Evolutionary conservation across 2,113 vertebrate species (phyloP), one percentile per base, ranked within the genome.

Genomic region (Protomyctophum bolini): DNA sequence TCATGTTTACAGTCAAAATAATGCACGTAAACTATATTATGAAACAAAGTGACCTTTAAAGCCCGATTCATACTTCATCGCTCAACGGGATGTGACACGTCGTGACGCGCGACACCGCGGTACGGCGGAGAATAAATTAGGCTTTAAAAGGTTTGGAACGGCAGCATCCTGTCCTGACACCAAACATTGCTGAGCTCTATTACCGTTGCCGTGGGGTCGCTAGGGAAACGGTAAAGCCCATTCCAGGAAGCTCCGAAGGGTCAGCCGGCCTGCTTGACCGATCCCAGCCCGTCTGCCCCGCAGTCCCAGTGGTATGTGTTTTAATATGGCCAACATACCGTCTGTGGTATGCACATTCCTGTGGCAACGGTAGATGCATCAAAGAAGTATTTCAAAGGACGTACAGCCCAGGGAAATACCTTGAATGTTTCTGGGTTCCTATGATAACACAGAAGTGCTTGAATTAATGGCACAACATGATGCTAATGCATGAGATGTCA

Each of bases 151-250:
- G 68, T 66, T 60, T 21, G 47, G 65, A 79, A 59, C 55, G 71
- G 52, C 75, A 68, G 88, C 80, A 83, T 92, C 87, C 83, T 70
- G 52, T 92, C 87, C 83, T 70, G 52, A 83, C 88, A 82, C 69
- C 79, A 80, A 73, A 87, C 92, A 93, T 92, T 92, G 81, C 86
- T 90, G 73, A 75, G 83, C 84, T 77, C 84, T 87, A 83, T 91
- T 84, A 83, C 83, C 83, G 90, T 92, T 88, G 86, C 86, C 60
- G 81, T 59, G 85, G 64, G 76, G 89, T 93, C 75, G 66, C 89
- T 81, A 80, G 49, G 92, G 93, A 86, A 87, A 92, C 90, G 0
- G n/a, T 50, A 68, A 77, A 90, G 67, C 85, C 77, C 76, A 75
- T 76, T 86, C 79, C 75, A 74, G 79, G 82, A 66, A 73, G 78